phyloP scores from a whole-genome alignment of 1,140 invertebrate species.

The Diuraphis noxia region DNA sequence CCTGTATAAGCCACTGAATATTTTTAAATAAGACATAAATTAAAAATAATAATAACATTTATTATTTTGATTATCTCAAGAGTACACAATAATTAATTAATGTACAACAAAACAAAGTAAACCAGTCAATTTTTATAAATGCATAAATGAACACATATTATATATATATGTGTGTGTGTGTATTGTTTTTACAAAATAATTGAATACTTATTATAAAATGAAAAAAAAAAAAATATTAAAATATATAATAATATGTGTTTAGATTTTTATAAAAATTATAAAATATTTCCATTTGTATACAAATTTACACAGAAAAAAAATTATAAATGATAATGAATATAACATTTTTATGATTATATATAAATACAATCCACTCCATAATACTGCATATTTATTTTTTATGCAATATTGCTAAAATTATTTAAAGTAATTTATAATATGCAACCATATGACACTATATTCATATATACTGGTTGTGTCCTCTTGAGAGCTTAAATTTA shows the following conservation, averaged over 20 bases:
- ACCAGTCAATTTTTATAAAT: conserved; percentile 7
- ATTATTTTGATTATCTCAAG: conserved; percentile 3
- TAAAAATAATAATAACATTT: not conserved
- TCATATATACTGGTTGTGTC: not conserved
- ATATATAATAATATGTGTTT: not conserved
- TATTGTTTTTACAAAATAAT: conserved; percentile 19
- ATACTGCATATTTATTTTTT: not conserved
- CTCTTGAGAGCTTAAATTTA: conserved; percentile 1
- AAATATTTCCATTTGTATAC: not conserved
- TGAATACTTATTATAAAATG: not conserved
- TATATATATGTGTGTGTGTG: not conserved
- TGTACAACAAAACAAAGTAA: not conserved
- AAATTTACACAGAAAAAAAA: not conserved
- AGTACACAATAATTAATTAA: conserved; percentile 3
- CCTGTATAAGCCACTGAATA: conserved; percentile 8
- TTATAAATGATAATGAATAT: not conserved
- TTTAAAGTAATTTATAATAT: not conserved
- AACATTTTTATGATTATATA: not conserved
- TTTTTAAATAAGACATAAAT: conserved; percentile 15
- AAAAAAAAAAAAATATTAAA: not conserved
- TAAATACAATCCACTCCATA: not conserved
- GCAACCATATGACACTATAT: not conserved
- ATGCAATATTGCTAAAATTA: not conserved
- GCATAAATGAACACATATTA: not conserved
- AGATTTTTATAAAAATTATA: not conserved